Evolutionary conservation across 2,113 vertebrate species (phyloP).

Genomic region (Chaetorhynchus papuensis): DNA sequence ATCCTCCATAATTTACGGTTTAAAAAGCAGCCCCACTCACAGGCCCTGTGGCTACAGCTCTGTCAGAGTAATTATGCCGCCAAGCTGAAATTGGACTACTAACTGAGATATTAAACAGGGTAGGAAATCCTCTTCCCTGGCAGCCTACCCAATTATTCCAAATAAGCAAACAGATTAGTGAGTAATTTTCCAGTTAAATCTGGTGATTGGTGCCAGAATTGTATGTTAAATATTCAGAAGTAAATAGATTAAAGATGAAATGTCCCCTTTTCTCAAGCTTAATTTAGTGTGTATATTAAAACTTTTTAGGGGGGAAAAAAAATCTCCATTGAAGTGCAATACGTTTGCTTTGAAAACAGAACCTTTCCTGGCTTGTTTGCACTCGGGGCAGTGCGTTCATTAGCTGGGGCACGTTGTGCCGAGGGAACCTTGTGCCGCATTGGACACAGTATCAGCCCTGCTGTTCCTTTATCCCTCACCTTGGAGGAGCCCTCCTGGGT

Average conservation of each 20-base stretch:
- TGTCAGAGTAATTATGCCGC: constrained; percentile 99
- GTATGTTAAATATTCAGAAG: constrained; percentile 91
- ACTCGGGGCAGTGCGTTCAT: constrained; percentile 56
- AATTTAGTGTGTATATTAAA: constrained; percentile 85
- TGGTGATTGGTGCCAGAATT: constrained; percentile 95
- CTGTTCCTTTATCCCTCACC: constrained; percentile 52
- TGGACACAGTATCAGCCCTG: constrained; percentile 41
- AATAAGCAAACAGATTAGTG: constrained; percentile 99
- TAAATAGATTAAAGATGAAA: constrained; percentile 96
- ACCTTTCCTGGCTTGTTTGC: constrained; percentile 50
- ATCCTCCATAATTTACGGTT: constrained; percentile 99
- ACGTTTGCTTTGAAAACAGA: constrained; percentile 60
- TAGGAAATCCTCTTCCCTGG: constrained; percentile 95
- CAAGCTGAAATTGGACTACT: constrained; percentile 98
- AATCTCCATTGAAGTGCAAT: constrained; percentile 68
- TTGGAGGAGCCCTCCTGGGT: constrained; percentile 45
- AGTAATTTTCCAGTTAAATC: constrained; percentile 97
- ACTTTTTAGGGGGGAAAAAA: constrained; percentile 65
- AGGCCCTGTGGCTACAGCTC: constrained; percentile 99
- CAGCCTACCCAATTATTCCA: constrained; percentile 99
- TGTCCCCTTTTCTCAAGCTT: constrained; percentile 78
- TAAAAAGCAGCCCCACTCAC: constrained; percentile 99
- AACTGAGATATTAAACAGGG: constrained; percentile 97
- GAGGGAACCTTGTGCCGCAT: constrained; percentile 38
- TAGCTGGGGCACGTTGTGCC: constrained; percentile 17